Evolutionary conservation across 2,888 invertebrate genomes (phyloP), one percentile per base, ranked within the genome.

Genomic region (Carcina quercana): DNA sequence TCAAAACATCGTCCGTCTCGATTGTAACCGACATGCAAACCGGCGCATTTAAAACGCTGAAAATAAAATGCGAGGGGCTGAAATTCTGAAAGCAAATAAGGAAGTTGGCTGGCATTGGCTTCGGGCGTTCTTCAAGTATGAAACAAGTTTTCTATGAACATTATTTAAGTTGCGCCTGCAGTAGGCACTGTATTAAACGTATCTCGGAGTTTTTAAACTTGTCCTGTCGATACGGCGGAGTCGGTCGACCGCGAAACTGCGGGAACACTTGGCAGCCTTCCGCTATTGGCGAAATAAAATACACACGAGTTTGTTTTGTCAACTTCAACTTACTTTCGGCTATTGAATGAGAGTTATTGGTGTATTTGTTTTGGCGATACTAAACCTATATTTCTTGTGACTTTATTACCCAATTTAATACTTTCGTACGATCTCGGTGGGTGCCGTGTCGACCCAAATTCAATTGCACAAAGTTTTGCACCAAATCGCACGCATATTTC

Each of bases 271-370:
- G 75, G 62, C 75, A 76, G 61, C 65, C 59, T 13, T 57, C 58
- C 60, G 68, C 56, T 64, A 67, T 71, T 63, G 62, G 64, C 61
- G 63, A 71, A 78, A 76, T 72, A 75, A 73, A 76, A 74, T 57
- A 56, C 59, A 66, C 79, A 78, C 75, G 76, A 76, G 74, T 73
- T 74, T 59, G 65, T 57, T 51, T 52, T 54, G 49, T 55, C 50
- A 47, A 51, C 37, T 43, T 43, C 37, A 38, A 51, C 53, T 6
- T 24, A 12, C 6, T 24, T 11, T 11, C n/a, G n/a, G n/a, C n/a
- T n/a, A n/a, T n/a, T n/a, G n/a, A n/a, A n/a, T n/a, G n/a, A n/a
- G n/a, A n/a, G n/a, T n/a, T n/a, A n/a, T n/a, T n/a, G n/a, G n/a
- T n/a, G n/a, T n/a, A n/a, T n/a, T n/a, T n/a, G n/a, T n/a, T n/a